A percentile compares a stretch with the other conserved stretches of the same genome.
Evolutionary conservation across 2,888 invertebrate genomes (phyloP).

Genomic region (Boloria selene): DNA sequence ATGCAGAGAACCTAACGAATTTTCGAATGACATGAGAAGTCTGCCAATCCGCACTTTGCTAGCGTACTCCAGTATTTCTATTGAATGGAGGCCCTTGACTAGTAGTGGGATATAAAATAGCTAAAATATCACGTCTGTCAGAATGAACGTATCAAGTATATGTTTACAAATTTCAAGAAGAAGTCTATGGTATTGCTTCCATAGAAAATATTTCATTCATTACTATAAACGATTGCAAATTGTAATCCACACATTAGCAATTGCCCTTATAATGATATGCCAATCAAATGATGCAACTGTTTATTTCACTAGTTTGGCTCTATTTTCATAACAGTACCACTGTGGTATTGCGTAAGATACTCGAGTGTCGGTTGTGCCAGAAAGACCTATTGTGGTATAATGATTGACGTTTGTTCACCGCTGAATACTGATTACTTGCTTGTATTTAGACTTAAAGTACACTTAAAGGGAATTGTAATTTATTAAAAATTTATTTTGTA

Average conservation of each 20-base stretch:
- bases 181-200: too few species aligned
- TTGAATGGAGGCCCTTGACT: too few species aligned
- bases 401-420: conserved; percentile 37
- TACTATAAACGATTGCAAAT: too few species aligned
- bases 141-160: too few species aligned
- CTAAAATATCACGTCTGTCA: too few species aligned
- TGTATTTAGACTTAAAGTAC: conserved; percentile 23
- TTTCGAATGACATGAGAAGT: too few species aligned
- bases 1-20: too few species aligned
- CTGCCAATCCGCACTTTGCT: too few species aligned
- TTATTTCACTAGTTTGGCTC: conserved; percentile 1
- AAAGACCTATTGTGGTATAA: conserved; percentile 33
- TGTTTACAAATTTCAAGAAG: too few species aligned
- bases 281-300: conserved; percentile 9
- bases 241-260: not conserved
- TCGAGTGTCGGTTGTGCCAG: conserved; percentile 25
- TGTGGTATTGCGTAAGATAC: conserved; percentile 27
- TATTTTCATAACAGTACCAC: conserved; percentile 4
- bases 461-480: conserved; percentile 17
- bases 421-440: conserved; percentile 35
- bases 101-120: too few species aligned
- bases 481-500: conserved; percentile 10
- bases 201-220: too few species aligned
- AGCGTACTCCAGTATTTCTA: too few species aligned
- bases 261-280: conserved; percentile 9